phyloP scores from a whole-genome alignment of 2,888 invertebrate species.

The Thymelicus lineola region DNA sequence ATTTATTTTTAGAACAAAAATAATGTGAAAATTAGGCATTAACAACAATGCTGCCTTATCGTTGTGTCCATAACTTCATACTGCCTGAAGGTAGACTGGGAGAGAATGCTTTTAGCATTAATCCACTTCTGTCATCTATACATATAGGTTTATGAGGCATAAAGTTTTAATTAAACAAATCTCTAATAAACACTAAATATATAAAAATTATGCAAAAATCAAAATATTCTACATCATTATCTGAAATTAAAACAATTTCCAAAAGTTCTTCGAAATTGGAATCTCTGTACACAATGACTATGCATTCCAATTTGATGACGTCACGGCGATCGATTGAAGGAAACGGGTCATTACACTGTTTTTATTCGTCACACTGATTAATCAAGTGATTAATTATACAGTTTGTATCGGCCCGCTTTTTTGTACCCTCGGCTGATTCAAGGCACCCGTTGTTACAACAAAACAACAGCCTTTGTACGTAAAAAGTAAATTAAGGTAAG shows the following conservation, averaged over 20 bases:
- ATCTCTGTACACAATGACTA: constrained; percentile 61
- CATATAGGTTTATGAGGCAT: no score
- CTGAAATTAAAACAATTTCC: constrained; percentile 44
- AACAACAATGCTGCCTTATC: no score
- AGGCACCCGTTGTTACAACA: constrained; percentile 39
- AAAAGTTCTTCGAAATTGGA: constrained; percentile 23
- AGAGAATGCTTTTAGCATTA: no score
- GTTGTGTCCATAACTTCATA: no score
- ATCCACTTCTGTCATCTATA: no score
- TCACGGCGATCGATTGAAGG: constrained; percentile 80
- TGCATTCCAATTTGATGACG: constrained; percentile 79
- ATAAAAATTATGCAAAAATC: not conserved
- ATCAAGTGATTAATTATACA: constrained; percentile 83
- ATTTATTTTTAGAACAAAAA: no score
- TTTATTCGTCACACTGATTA: constrained; percentile 85
- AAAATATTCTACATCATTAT: not conserved
- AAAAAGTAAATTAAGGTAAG: constrained; percentile 37
- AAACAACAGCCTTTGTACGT: constrained; percentile 36
- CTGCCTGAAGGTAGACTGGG: no score
- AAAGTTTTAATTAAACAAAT: no score
- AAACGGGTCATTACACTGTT: constrained; percentile 84
- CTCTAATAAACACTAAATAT: no score
- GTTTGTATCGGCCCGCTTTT: constrained; percentile 68
- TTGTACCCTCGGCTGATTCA: constrained; percentile 35
- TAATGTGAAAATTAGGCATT: no score